Evolutionary conservation across 1,140 invertebrate species (phyloP).

Genomic region (Zaprionus vittiger): DNA sequence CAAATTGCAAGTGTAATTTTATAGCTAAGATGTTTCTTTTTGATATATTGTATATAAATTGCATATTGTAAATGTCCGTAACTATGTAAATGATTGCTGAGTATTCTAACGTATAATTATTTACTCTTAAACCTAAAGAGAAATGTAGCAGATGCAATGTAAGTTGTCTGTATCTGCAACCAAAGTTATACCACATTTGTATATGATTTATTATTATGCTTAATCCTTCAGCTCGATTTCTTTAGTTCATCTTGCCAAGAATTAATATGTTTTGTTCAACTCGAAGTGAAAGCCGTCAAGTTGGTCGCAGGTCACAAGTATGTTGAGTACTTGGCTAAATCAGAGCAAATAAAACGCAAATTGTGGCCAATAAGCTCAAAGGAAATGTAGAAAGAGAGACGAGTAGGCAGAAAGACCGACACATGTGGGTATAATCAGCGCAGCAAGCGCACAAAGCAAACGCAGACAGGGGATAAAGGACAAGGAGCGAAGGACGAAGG

Average conservation of each 20-base stretch:
- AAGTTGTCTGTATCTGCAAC: no score
- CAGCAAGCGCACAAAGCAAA: slow-evolving; percentile 22
- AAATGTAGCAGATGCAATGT: no score
- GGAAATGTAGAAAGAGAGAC: slow-evolving; percentile 2
- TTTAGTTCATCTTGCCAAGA: neutral
- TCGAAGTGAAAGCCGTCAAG: neutral
- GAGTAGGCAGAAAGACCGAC: neutral
- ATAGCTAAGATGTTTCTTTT: no score
- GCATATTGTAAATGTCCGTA: no score
- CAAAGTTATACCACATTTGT: no score
- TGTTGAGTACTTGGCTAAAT: slow-evolving; percentile 39
- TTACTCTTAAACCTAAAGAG: no score
- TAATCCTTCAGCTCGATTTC: neutral
- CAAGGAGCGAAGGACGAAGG: slow-evolving; percentile 21
- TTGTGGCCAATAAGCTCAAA: slow-evolving; percentile 66
- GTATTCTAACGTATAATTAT: no score
- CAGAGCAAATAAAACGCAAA: slow-evolving; percentile 61
- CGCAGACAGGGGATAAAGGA: slow-evolving; percentile 43
- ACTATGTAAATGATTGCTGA: no score
- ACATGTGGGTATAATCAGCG: neutral
- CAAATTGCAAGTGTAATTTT: no score
- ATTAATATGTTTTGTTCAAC: neutral
- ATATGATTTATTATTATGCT: no score
- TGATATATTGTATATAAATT: no score
- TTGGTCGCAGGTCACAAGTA: slow-evolving; percentile 7